A percentile compares a stretch with the other conserved stretches of the same genome.
These are phyloP conservation scores for Diogma glabrata DNA, from an alignment of 2,888 invertebrate species.

Conservation along the genomic window DNA sequence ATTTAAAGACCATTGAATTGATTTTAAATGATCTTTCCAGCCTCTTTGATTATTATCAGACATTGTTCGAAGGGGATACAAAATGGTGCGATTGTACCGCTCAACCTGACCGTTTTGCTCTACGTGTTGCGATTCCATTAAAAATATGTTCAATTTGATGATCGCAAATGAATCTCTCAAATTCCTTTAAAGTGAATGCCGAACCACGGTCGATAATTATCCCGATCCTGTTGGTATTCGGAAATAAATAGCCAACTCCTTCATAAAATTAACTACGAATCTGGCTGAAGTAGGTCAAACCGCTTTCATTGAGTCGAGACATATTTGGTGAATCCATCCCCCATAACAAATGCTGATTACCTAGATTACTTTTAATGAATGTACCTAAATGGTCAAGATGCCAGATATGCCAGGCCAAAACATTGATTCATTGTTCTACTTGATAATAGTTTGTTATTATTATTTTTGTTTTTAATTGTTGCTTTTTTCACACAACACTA, in stretches of 20 bases:
- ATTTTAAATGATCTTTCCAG: neutral
- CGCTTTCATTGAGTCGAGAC: neutral
- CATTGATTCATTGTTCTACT: too few relatives aligned
- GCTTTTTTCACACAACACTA: too few relatives aligned
- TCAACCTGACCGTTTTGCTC: too few relatives aligned
- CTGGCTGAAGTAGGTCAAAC: too few relatives aligned
- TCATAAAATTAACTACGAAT: too few relatives aligned
- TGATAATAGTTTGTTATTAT: too few relatives aligned
- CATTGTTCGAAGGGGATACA: neutral
- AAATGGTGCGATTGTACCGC: too few relatives aligned
- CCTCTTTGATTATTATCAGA: too few relatives aligned
- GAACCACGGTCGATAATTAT: neutral
- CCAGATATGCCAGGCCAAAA: too few relatives aligned
- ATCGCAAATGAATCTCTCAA: neutral
- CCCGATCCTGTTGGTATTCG: too few relatives aligned
- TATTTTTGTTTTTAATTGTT: too few relatives aligned
- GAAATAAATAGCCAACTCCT: too few relatives aligned
- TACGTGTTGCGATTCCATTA: neutral
- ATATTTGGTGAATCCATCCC: neutral
- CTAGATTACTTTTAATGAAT: neutral
- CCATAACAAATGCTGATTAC: neutral
- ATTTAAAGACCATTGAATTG: neutral
- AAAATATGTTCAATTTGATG: neutral
- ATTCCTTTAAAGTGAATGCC: neutral
- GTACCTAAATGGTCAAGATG: neutral